A percentile compares a stretch with the other conserved stretches of the same genome.
Evolutionary conservation across 2,888 invertebrate genomes (phyloP).

Genomic region (Teleiodes luculella): DNA sequence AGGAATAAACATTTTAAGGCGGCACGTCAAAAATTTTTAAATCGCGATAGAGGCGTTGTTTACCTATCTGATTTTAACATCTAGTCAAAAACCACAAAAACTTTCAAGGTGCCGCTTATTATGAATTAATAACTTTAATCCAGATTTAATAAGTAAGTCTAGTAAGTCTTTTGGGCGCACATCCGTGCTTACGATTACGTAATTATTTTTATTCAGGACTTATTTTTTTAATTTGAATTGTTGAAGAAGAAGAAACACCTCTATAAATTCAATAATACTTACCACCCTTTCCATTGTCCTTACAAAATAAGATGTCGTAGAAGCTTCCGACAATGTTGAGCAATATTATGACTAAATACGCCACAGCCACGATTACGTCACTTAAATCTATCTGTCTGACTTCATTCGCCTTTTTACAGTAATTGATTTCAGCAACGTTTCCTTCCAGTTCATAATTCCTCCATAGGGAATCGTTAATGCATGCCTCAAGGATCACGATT

Average conservation of each 20-base stretch:
- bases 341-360: constrained; percentile 47
- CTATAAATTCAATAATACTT: too few relatives aligned
- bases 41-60: too few relatives aligned
- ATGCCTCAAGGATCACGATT: constrained; percentile 47
- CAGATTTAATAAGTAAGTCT: neutral
- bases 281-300: constrained; percentile 42
- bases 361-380: constrained; percentile 47
- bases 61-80: too few relatives aligned
- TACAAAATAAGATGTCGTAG: constrained; percentile 41
- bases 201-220: too few relatives aligned
- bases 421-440: constrained; percentile 40
- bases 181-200: too few relatives aligned
- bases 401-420: constrained; percentile 50
- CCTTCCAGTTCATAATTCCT: constrained; percentile 48
- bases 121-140: too few relatives aligned
- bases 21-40: too few relatives aligned
- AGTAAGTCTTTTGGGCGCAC: too few relatives aligned
- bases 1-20: too few relatives aligned
- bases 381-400: constrained; percentile 36
- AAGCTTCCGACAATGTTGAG: constrained; percentile 54
- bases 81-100: too few relatives aligned
- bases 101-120: too few relatives aligned
- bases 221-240: constrained; percentile 1
- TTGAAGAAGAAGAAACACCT: too few relatives aligned
- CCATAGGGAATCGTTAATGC: constrained; percentile 56